Evolutionary conservation across 2,113 vertebrate genomes (phyloP), one percentile per base, ranked within the genome.

Genomic region (Gnathonemus echidnorhynchus): DNA sequence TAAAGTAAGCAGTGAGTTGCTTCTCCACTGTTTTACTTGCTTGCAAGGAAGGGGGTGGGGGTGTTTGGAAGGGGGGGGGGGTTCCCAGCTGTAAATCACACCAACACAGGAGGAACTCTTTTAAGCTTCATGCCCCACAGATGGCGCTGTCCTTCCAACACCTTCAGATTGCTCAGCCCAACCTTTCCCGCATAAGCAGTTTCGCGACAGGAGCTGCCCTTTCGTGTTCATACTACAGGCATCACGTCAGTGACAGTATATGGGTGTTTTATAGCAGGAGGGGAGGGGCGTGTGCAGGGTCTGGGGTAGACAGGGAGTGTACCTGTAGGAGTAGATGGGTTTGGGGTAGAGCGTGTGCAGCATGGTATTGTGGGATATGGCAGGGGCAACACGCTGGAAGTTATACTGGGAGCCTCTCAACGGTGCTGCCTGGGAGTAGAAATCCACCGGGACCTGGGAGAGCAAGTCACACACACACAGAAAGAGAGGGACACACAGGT

Each of bases 301-400:
- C 17, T 80, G 49, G 1, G 58, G 50, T 24, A 24, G 35, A 50
- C 27, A 50, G 49, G 9, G 48, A n/a, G 80, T 24, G n/a, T 86
- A 99, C 98, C 98, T 99, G 96, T 99, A 99, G 87, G 98, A 99
- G 95, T 99, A 99, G 95, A 99, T 97, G 87, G 98, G 98, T 91
- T 99, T 99, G 21, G 98, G 98, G 91, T 98, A 99, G 87, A 97
- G 95, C 3, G 95, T 93, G 90, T 96, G 97, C 84, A 95, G 94
- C 31, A 93, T 66, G 56, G 15, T 93, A 1, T 97, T 97, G 9
- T 95, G 94, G 80, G 92, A 94, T 91, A 94, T 93, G 80, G 97
- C 95, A 66, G 96, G 94, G 88, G 97, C 95, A 1, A 97, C 94
- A 90, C 96, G 95, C 92, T 97, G 97, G 93, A 97, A 96, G 4